phyloP scores from a whole-genome alignment of 2,888 invertebrate species.

The Pseudanteris insignis region DNA sequence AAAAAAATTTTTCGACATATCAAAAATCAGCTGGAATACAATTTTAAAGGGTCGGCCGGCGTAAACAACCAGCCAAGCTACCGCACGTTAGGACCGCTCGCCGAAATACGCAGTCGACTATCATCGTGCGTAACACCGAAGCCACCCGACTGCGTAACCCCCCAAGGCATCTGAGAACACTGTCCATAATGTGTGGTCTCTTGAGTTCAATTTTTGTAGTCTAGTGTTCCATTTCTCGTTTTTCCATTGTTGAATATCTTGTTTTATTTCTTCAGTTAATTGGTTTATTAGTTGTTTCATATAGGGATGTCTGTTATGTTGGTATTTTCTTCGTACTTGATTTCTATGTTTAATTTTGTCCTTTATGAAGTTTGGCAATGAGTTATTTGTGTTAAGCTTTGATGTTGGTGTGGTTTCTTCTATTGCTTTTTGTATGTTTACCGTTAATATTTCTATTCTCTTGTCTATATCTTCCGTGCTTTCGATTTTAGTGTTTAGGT shows the following conservation, averaged over 20 bases:
- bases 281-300: not conserved
- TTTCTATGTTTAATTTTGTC: slow-evolving; percentile 12
- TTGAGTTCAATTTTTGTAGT: not conserved
- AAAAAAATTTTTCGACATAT: not conserved
- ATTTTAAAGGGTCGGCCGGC: no score
- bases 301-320: not conserved
- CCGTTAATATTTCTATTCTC: not conserved
- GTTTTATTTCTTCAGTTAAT: not conserved
- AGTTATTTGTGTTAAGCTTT: not conserved
- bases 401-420: not conserved
- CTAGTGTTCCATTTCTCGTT: slow-evolving; percentile 2
- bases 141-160: no score
- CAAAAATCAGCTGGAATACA: no score
- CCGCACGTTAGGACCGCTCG: no score
- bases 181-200: not conserved
- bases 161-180: no score
- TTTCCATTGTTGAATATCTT: not conserved
- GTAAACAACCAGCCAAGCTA: no score
- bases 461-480: not conserved
- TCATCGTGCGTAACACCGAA: no score
- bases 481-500: not conserved
- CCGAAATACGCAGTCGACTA: no score
- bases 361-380: slow-evolving; percentile 1
- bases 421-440: not conserved
- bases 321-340: not conserved